Base-by-base conservation (phyloP, 2,113 vertebrate genomes). In the Uropsilus gracilis region DNA sequence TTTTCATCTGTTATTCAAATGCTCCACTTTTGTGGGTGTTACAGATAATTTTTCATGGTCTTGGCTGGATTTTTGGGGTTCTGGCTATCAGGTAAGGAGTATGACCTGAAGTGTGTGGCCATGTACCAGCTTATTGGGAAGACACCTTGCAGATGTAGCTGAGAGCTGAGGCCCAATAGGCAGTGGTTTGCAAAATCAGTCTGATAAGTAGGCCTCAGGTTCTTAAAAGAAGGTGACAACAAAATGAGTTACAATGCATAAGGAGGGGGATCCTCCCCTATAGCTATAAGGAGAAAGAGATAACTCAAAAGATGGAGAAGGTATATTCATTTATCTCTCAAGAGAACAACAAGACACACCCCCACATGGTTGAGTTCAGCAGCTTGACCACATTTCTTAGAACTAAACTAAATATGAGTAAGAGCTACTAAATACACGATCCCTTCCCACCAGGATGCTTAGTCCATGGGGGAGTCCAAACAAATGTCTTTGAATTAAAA, bases 1-100 rank as follows among this genome's bases (percentile, higher is more conserved):
- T 92, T 97, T 86, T 83, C 48, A 75, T 69, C 57, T 90, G 77
- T 95, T 61, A 63, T 76, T 53, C 37, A 30, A 87, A 87, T 55
- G 30, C 4, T 80, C 32, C 18, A 34, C 8, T 78, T 87, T 34
- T 2, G 8, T 2, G n/a, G 3, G 17, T 82, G 61, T 77, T 55
- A 20, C 53, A 88, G 86, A 89, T 2, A 55, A 48, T 37, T 32
- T 88, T 89, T 86, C 17, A 48, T 42, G 46, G 50, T n/a, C 42
- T 9, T 42, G 9, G 6, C 17, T 86, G 32, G 57, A 37, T 46
- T 68, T 88, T 53, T 86, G 37, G 26, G 39, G 55, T 82, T 59
- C 34, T 8, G 46, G 63, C 72, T 75, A 50, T 2, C n/a, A 24
- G 3, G 16, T 30, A 28, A 63, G 88, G 66, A 53, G 50, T 28